phyloP scores from a whole-genome alignment of 2,797 vertebrate genomes.

The Macropodus opercularis region DNA sequence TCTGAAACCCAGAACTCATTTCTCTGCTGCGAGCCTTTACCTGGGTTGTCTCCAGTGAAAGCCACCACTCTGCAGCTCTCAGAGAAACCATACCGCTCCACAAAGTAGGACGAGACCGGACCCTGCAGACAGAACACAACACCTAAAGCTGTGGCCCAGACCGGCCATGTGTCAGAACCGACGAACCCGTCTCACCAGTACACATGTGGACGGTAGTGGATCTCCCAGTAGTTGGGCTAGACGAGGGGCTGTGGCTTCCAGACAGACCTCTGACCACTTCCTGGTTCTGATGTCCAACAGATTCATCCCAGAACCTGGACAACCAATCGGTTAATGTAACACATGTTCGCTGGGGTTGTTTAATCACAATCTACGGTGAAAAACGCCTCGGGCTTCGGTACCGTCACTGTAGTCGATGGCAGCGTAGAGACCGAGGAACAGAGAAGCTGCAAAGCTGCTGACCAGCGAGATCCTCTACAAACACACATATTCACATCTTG shows the following conservation, averaged over 20 bases:
- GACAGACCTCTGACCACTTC: slow-evolving; percentile 84
- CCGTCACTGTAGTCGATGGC: slow-evolving; percentile 92
- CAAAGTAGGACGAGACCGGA: slow-evolving; percentile 84
- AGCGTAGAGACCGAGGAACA: slow-evolving; percentile 90
- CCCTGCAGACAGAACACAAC: slow-evolving; percentile 83
- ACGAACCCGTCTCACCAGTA: slow-evolving; percentile 81
- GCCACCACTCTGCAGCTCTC: slow-evolving; percentile 86
- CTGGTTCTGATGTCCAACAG: slow-evolving; percentile 88
- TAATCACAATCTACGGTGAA: too few relatives aligned
- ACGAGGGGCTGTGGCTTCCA: slow-evolving; percentile 84
- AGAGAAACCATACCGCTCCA: slow-evolving; percentile 86
- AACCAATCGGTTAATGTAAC: background rate
- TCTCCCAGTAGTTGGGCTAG: slow-evolving; percentile 83
- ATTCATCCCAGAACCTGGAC: slow-evolving; percentile 95
- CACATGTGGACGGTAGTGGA: slow-evolving; percentile 77
- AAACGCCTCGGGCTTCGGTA: slow-evolving; percentile 28
- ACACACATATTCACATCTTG: slow-evolving; percentile 20
- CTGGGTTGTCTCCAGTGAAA: slow-evolving; percentile 97
- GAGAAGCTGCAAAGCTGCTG: slow-evolving; percentile 93
- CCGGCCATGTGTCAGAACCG: too few relatives aligned
- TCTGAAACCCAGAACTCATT: too few relatives aligned
- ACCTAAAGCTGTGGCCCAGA: too few relatives aligned
- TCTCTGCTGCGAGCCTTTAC: slow-evolving; percentile 43
- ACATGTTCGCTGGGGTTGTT: too few relatives aligned
- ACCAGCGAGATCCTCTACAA: slow-evolving; percentile 93